Conservation (phyloP, 2,888 invertebrate genomes). For the Hyppa rectilinea region DNA sequence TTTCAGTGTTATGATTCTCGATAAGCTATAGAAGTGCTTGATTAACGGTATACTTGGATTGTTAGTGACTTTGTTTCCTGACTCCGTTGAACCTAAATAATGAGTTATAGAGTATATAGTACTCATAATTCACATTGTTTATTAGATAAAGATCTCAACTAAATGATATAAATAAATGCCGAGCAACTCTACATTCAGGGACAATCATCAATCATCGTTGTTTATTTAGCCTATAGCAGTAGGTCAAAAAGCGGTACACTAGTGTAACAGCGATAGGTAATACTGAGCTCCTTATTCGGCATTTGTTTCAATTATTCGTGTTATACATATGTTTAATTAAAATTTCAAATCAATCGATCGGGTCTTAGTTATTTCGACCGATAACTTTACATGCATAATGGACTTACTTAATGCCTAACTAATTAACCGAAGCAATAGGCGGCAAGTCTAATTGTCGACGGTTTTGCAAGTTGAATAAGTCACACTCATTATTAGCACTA, state of each 20-base stretch:
- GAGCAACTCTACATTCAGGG: not conserved
- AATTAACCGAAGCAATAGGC: conserved; percentile 45
- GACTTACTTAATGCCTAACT: conserved; percentile 29
- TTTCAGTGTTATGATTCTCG: conserved; percentile 50
- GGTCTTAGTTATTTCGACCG: conserved; percentile 24
- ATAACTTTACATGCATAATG: conserved; percentile 36
- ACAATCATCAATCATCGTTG: not conserved
- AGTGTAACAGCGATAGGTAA: not conserved
- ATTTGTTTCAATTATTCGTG: conserved; percentile 6
- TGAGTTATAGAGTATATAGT: not conserved
- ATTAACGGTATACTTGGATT: conserved; percentile 13
- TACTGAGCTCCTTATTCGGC: not conserved
- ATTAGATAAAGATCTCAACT: not conserved
- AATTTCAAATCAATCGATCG: conserved; percentile 26
- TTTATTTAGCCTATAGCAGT: not conserved
- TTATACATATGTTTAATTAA: conserved; percentile 11
- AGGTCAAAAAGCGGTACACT: not conserved
- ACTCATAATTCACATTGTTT: not conserved
- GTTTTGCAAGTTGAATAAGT: conserved; percentile 38
- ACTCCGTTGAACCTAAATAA: conserved; percentile 10
- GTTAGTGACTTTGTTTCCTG: conserved; percentile 24
- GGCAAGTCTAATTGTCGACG: conserved; percentile 32
- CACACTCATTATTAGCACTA: conserved; percentile 13
- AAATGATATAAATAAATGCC: not conserved
- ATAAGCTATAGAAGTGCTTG: conserved; percentile 39